Evolutionary conservation across 2,888 invertebrate genomes (phyloP), one percentile per base, ranked within the genome.

Genomic region (Cataglyphis cursor): DNA sequence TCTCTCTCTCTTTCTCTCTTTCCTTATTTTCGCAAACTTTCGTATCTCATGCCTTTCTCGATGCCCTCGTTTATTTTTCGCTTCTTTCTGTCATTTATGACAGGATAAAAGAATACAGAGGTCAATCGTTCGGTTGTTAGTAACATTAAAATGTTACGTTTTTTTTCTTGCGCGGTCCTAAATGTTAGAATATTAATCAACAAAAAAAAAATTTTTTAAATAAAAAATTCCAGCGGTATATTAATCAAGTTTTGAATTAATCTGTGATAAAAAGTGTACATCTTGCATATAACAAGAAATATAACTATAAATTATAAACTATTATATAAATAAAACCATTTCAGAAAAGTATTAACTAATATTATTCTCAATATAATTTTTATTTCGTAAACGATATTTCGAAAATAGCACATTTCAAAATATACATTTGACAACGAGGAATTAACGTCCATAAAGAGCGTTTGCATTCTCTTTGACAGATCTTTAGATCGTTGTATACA

Each of bases 401-500:
- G 31, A 38, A 78, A 65, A 78, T 54, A 41, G 24, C 57, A 41
- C 31, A 57, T 57, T 78, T 41, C 66, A 41, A 57, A 57, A 66
- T 41, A 21, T 31, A 18, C 3, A 59, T 24, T 78, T 31, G 59
- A 35, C 18, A 4, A 28, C 18, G 76, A 31, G 6, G 44, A 78
- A 21, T 51, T 31, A 41, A 15, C 28, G 21, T 57, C 6, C 31
- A 18, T 18, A 8, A 18, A 86, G 75, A 81, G 57, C 70, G 76
- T 57, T 48, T 73, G 65, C 38, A 57, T 48, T 51, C 78, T 75
- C 65, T 78, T 0, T n/a, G 44, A 68, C 18, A 38, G 41, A 68
- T 78, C 78, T 21, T 68, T 35, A 18, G 84, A 66, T 28, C 84
- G 83, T 75, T 66, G 75, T 61, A n/a, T 18, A 85, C 80, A 85